Evolutionary conservation across 2,888 invertebrate genomes (phyloP), one percentile per base, ranked within the genome.

Genomic region (Netelia melanura): DNA sequence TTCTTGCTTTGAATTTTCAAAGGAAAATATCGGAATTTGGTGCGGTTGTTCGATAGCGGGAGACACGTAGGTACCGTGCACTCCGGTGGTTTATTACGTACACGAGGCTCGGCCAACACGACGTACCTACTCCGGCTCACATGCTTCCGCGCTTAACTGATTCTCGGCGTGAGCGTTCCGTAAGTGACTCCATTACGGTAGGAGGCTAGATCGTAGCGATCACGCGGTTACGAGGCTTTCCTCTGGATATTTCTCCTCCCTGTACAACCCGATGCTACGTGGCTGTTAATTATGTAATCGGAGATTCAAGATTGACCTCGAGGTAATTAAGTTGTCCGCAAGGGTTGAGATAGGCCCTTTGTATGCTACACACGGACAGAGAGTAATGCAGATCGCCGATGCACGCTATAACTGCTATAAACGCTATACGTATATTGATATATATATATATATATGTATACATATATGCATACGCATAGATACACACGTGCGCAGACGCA

Each of bases 281-380:
- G 71, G 58, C 82, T 67, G 82, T 86, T 86, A 86, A 86, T 86
- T 86, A 86, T 81, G 86, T 78, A 86, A 86, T 85, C 80, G 79
- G 76, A 81, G 82, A 86, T 85, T 83, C 72, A 81, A 71, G 76
- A 75, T 85, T 80, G 80, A 83, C 86, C 86, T 38, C 65, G 75
- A 54, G 82, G 86, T 86, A 86, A 85, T 86, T 86, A 86, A 86
- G 80, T 85, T 86, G 85, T 85, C 83, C 85, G 82, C 83, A 77
- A 78, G 43, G 86, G 71, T 17, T 74, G 68, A 84, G 71, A 82
- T 85, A 77, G 80, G 64, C 79, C 84, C 82, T 86, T 82, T 83
- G 80, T 85, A 75, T 54, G 82, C 58, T 58, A 43, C 54, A 44
- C 44, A 44, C 67, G 72, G 62, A 82, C 68, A 78, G 65, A 58